Conservation (phyloP, 2,797 vertebrate genomes). For the Fistularia commersonii region DNA sequence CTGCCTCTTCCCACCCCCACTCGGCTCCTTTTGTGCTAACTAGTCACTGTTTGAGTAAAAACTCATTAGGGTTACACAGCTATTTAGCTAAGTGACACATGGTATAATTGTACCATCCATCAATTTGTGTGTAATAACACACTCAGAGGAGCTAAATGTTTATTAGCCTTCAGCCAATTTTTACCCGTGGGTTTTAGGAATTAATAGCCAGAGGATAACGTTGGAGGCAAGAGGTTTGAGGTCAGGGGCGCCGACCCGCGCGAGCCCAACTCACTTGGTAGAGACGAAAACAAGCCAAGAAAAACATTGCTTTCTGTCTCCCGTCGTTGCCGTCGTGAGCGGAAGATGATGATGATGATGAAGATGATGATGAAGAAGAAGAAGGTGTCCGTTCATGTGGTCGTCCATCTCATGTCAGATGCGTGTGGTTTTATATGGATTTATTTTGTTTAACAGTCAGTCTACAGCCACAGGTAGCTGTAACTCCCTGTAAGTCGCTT, state of each 20-base stretch:
- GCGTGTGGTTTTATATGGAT: no score
- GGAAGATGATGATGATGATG: no score
- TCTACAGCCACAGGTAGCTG: no score
- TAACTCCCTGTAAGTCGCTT: no score
- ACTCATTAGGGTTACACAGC: constrained; percentile 80
- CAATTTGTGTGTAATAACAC: constrained; percentile 79
- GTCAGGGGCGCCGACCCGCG: constrained; percentile 52
- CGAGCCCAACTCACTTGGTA: constrained; percentile 53
- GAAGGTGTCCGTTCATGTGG: no score
- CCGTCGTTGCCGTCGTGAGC: background rate
- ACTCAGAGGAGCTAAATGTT: constrained; percentile 78
- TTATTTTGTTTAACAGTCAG: no score
- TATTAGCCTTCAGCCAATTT: constrained; percentile 75
- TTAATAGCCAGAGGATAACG: constrained; percentile 46
- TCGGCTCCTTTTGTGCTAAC: constrained; percentile 51
- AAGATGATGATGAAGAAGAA: no score
- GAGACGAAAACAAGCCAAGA: background rate
- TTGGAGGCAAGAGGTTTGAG: constrained; percentile 23
- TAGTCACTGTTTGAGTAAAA: constrained; percentile 78
- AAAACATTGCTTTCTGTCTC: background rate
- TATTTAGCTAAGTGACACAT: constrained; percentile 82
- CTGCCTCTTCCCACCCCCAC: constrained; percentile 8
- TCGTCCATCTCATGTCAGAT: no score
- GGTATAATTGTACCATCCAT: constrained; percentile 83
- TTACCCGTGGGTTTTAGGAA: constrained; percentile 60